Evolutionary conservation across 2,888 invertebrate species (phyloP).

Genomic region (Azorinus chamasolen): DNA sequence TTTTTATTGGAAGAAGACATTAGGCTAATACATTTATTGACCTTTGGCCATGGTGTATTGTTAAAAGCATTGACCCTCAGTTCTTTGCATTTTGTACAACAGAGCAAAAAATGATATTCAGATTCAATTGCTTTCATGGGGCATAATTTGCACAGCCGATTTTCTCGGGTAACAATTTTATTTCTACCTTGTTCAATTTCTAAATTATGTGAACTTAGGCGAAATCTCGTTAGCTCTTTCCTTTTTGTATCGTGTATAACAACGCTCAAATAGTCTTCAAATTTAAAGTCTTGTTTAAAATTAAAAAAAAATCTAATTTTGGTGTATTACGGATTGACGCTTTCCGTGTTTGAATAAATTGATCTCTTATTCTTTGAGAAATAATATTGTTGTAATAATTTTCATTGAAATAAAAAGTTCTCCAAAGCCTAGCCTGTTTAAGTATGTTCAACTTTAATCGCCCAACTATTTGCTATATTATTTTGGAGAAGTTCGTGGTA

Average conservation of each 20-base stretch:
- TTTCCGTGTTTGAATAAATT: not conserved
- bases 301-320: not conserved
- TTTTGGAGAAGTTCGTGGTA: not conserved
- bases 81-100: conserved; percentile 2
- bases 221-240: not conserved
- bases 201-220: not conserved
- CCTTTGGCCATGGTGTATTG: no score
- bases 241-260: not conserved
- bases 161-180: not conserved
- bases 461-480: not conserved
- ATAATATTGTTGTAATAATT: not conserved
- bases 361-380: not conserved
- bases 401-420: not conserved
- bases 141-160: conserved; percentile 7
- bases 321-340: not conserved
- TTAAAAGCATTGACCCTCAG: no score
- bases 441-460: not conserved
- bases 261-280: not conserved
- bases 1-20: no score
- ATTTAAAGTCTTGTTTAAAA: conserved; percentile 6
- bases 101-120: conserved; percentile 5
- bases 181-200: conserved; percentile 10
- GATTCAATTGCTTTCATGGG: not conserved
- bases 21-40: no score
- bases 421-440: not conserved